Evolutionary conservation across 35 echinoderm and acorn worm genomes (phyloP).

Genomic region (Apostichopus parvimensis): DNA sequence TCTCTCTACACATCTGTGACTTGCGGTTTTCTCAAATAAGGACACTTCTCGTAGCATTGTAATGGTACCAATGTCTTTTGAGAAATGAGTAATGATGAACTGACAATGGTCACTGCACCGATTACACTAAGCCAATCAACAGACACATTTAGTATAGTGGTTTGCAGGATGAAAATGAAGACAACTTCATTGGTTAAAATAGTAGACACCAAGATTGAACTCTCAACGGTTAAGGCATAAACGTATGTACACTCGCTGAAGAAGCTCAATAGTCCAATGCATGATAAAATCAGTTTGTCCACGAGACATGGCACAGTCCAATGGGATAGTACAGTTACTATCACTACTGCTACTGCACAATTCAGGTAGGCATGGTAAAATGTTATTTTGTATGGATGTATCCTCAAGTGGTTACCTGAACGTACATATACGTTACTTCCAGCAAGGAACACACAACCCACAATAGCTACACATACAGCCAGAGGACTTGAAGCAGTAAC

Average conservation of each 20-base stretch:
- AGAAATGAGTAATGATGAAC: not conserved
- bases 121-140: not conserved
- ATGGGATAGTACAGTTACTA: not conserved
- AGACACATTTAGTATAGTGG: not conserved
- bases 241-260: not conserved
- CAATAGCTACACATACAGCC: not conserved
- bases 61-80: not conserved
- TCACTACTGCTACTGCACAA: not conserved
- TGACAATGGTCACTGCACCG: not conserved
- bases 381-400: not conserved
- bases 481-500: not conserved
- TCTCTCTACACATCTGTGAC: too few relatives aligned
- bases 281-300: not conserved
- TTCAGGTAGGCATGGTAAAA: not conserved
- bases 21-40: not conserved
- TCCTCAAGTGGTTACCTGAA: not conserved
- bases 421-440: not conserved
- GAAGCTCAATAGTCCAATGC: not conserved
- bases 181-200: not conserved
- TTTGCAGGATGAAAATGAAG: not conserved
- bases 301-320: not conserved
- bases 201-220: not conserved
- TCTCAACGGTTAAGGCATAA: not conserved
- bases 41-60: slow-evolving; percentile 5
- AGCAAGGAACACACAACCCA: not conserved